Evolutionary conservation across 1,140 invertebrate species (phyloP).

Genomic region (Triops cancriformis): DNA sequence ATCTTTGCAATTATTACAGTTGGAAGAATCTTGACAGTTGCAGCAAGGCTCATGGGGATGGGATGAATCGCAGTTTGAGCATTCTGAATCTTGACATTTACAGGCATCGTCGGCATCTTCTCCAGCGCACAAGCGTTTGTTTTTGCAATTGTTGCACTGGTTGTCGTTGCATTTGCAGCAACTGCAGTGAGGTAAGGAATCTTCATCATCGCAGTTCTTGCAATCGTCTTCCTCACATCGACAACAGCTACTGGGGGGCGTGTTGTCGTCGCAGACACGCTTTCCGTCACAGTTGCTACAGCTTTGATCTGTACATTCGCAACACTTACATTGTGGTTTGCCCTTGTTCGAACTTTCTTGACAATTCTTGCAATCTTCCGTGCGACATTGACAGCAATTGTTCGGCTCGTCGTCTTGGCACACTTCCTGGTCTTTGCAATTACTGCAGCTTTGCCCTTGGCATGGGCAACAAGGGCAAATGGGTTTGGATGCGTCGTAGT

Average conservation of each 20-base stretch:
- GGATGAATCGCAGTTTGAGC: neutral
- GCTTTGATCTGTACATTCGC: neutral
- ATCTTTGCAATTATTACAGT: neutral
- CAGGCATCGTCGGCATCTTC: neutral
- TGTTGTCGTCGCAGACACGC: neutral
- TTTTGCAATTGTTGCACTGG: neutral
- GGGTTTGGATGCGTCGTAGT: neutral
- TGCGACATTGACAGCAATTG: too few relatives aligned
- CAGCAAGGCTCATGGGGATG: neutral
- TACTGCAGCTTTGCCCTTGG: neutral
- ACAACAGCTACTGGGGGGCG: neutral
- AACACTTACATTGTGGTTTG: neutral
- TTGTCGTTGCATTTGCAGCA: neutral
- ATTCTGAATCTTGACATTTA: neutral
- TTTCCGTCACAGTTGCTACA: neutral
- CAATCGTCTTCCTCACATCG: neutral
- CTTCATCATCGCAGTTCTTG: neutral
- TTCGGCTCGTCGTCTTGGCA: too few relatives aligned
- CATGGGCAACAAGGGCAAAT: neutral
- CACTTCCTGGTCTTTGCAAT: neutral
- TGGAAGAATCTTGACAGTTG: neutral
- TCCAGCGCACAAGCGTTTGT: neutral
- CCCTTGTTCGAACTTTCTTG: too few relatives aligned
- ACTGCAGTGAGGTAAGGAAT: too few relatives aligned
- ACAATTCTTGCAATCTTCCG: too few relatives aligned